Evolutionary conservation across 2,113 vertebrate genomes (phyloP), one percentile per base, ranked within the genome.

Genomic region (Corythaeola cristata): DNA sequence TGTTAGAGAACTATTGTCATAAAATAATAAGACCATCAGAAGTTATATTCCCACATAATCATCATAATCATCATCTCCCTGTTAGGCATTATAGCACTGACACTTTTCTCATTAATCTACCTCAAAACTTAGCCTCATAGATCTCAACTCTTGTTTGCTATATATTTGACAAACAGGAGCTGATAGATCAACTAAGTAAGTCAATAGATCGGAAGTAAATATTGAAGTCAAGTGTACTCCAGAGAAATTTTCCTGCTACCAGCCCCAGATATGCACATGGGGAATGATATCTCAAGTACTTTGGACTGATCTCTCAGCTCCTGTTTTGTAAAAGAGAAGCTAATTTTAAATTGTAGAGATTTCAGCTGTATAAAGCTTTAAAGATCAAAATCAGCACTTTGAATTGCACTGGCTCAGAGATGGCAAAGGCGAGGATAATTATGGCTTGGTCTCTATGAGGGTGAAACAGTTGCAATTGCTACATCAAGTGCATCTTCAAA

Each of bases 171-270:
- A 69, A 95, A 81, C 30, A 77, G 28, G 24, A 76, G 18, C 52
- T 52, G 55, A 75, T 49, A 27, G 39, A 78, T 90, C n/a, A 69
- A 72, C 74, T 59, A 67, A 19, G 32, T 52, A 80, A 81, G 56
- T 96, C 85, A 90, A 47, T 90, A 94, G 76, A 84, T 84, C 6
- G 12, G 84, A 96, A 96, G 89, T 87, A 95, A 96, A 95, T 72
- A 75, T 11, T 1, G 0, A 91, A 93, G 82, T 91, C 76, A 66
- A 88, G 95, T 45, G 90, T 75, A 49, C 84, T 95, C n/a, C 85
- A 45, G 49, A 77, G 66, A 89, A 85, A 90, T 89, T 88, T 74
- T 89, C 76, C 86, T 89, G 73, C 59, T 79, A 60, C 47, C 22
- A 75, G 37, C 30, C 55, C n/a, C 12, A 77, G 71, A 68, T 79